These are phyloP conservation scores for Propsilocerus akamusi DNA, from an alignment of 1,140 invertebrate genomes.

Conservation along the genomic window DNA sequence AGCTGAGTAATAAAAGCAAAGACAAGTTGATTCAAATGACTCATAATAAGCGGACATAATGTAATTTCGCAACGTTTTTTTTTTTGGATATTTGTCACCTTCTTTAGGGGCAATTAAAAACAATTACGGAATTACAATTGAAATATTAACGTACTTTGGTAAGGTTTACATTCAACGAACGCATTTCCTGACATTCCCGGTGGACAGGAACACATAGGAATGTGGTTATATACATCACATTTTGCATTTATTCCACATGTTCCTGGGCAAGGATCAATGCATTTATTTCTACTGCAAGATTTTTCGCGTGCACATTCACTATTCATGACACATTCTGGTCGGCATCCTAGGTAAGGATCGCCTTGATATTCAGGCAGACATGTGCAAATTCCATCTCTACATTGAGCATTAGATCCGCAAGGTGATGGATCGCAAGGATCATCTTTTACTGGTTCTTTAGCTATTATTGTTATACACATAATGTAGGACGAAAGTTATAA, in stretches of 20 bases:
- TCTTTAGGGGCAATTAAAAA: slow-evolving; percentile 1
- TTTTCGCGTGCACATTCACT: slow-evolving; percentile 43
- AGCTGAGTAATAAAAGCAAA: slow-evolving; percentile 1
- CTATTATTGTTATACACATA: slow-evolving; percentile 7
- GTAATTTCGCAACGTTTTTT: neutral
- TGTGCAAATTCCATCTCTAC: slow-evolving; percentile 36
- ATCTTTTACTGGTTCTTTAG: slow-evolving; percentile 18
- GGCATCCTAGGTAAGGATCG: slow-evolving; percentile 44
- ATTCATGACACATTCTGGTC: slow-evolving; percentile 49
- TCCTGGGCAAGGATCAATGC: slow-evolving; percentile 44
- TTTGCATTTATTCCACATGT: slow-evolving; percentile 44
- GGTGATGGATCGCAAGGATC: slow-evolving; percentile 45
- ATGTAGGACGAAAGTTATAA: neutral
- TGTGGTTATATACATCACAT: slow-evolving; percentile 48
- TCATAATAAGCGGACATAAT: slow-evolving; percentile 16
- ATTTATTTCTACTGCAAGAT: slow-evolving; percentile 50
- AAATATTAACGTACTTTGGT: slow-evolving; percentile 37
- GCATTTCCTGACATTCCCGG: slow-evolving; percentile 38
- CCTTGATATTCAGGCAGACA: slow-evolving; percentile 47
- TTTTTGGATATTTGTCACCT: slow-evolving; percentile 55
- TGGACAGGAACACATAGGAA: slow-evolving; percentile 48
- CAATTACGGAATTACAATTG: slow-evolving; percentile 10
- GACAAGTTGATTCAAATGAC: too few relatives aligned
- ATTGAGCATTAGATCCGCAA: slow-evolving; percentile 42
- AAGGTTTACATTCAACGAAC: slow-evolving; percentile 34